Percentiles rank a stretch among this genome's conserved stretches.
phyloP scores from a whole-genome alignment of 2,113 vertebrate genomes.

The Vombatus ursinus region DNA sequence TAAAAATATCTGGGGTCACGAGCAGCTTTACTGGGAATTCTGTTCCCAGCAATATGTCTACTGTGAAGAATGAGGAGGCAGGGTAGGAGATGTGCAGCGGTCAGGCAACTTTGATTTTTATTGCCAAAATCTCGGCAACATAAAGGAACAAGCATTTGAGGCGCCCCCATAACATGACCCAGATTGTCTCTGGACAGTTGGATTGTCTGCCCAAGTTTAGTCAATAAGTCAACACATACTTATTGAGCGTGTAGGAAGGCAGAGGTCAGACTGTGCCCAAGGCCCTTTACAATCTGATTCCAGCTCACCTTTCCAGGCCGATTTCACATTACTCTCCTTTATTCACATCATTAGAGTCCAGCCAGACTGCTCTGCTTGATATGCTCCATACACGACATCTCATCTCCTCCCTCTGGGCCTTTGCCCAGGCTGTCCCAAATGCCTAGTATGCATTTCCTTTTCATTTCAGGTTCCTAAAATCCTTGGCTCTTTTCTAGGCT shows the following conservation, averaged over 20 bases:
- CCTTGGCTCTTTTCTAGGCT: not conserved
- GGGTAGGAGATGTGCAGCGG: not conserved
- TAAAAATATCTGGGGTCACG: not conserved
- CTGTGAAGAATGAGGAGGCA: not conserved
- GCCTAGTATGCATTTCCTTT: not conserved
- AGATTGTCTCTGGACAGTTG: constrained; percentile 44
- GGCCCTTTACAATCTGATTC: not conserved
- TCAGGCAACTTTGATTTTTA: constrained; percentile 21
- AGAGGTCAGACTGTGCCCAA: not conserved
- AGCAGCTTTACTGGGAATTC: not conserved
- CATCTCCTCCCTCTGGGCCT: not conserved
- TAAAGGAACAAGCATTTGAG: constrained; percentile 19
- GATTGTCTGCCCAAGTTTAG: constrained; percentile 28
- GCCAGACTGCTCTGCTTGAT: not conserved
- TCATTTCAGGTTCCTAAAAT: not conserved
- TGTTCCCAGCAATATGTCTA: not conserved
- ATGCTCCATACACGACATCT: not conserved
- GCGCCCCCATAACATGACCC: constrained; percentile 30
- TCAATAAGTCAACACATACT: constrained; percentile 42
- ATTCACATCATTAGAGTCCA: not conserved
- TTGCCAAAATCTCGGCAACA: constrained; percentile 13
- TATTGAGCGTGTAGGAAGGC: not conserved
- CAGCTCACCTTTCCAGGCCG: not conserved
- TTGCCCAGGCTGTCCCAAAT: not conserved
- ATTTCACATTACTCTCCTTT: not conserved